A percentile compares a stretch with the other conserved stretches of the same genome.
Conservation (phyloP, 1,140 invertebrate genomes). For the Zaprionus capensis region DNA sequence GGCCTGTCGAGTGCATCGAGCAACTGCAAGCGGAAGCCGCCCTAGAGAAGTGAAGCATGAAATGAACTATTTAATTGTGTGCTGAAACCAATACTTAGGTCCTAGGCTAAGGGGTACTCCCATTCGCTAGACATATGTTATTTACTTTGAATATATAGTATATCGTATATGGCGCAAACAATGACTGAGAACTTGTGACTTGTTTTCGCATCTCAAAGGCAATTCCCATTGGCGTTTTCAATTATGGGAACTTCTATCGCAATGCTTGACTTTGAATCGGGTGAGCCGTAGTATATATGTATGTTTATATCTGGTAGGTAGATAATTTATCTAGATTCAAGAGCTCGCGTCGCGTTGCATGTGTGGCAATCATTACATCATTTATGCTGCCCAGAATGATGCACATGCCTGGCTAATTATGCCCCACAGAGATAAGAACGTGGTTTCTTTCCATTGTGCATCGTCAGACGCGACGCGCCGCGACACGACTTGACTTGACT, state of each 20-base stretch:
- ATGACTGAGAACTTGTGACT: conserved; percentile 77
- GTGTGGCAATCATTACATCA: conserved; percentile 67
- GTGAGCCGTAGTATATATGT: background rate
- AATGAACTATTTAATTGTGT: conserved; percentile 38
- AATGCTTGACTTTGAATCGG: conserved; percentile 57
- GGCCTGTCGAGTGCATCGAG: conserved; percentile 92
- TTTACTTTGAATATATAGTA: conserved; percentile 3
- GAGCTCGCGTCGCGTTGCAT: conserved; percentile 44
- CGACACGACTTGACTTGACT: background rate
- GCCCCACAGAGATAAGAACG: conserved; percentile 53
- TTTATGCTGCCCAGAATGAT: conserved; percentile 34
- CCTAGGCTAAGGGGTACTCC: background rate
- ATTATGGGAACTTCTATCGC: conserved; percentile 70
- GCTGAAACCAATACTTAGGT: conserved; percentile 11
- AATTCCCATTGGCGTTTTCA: conserved; percentile 48
- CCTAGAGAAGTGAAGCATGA: conserved; percentile 87
- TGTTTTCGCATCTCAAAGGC: conserved; percentile 47
- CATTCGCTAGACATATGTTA: background rate
- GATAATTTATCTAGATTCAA: conserved; percentile 12
- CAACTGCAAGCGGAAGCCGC: conserved; percentile 93
- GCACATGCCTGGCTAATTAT: conserved; percentile 59
- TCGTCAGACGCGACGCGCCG: background rate
- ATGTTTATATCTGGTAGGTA: background rate
- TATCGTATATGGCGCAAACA: conserved; percentile 50
- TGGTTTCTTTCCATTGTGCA: conserved; percentile 21